Conservation (phyloP, 2,888 invertebrate species). For the Drosophila falleni region DNA sequence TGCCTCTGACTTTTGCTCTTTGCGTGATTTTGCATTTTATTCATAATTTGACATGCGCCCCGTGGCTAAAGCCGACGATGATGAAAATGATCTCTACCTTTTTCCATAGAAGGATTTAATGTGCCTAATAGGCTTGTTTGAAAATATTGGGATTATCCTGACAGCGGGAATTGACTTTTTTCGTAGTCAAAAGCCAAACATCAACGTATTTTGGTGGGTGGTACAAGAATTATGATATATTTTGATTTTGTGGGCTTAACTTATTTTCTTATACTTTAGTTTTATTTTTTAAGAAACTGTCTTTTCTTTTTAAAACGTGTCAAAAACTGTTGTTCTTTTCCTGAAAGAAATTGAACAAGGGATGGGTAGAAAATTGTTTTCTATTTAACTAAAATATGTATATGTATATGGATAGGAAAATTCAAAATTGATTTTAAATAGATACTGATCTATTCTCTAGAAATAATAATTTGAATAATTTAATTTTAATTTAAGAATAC, state of each 20-base stretch:
- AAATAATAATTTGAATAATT: background rate
- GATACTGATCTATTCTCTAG: background rate
- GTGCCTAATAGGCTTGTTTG: conserved; percentile 82
- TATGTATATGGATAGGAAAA: background rate
- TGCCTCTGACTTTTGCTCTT: conserved; percentile 72
- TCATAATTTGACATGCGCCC: conserved; percentile 84
- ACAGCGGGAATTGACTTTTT: conserved; percentile 73
- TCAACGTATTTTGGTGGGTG: conserved; percentile 49
- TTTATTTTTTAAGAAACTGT: conserved; percentile 6
- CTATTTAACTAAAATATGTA: background rate
- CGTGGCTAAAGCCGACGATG: conserved; percentile 82
- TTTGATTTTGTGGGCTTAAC: conserved; percentile 38
- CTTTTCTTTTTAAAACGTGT: conserved; percentile 4
- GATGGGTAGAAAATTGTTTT: conserved; percentile 1
- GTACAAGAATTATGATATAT: conserved; percentile 41
- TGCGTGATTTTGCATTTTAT: conserved; percentile 80
- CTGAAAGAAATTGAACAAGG: background rate
- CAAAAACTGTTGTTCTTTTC: conserved; percentile 7
- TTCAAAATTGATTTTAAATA: no score
- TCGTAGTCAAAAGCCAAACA: conserved; percentile 38
- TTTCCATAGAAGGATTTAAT: conserved; percentile 79
- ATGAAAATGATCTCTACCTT: conserved; percentile 79
- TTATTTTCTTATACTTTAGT: conserved; percentile 6
- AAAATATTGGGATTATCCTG: conserved; percentile 82
- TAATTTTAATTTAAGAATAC: no score